These are phyloP conservation scores for Jordanella pulchra DNA, from an alignment of 2,797 vertebrate species.

Conservation along the genomic window DNA sequence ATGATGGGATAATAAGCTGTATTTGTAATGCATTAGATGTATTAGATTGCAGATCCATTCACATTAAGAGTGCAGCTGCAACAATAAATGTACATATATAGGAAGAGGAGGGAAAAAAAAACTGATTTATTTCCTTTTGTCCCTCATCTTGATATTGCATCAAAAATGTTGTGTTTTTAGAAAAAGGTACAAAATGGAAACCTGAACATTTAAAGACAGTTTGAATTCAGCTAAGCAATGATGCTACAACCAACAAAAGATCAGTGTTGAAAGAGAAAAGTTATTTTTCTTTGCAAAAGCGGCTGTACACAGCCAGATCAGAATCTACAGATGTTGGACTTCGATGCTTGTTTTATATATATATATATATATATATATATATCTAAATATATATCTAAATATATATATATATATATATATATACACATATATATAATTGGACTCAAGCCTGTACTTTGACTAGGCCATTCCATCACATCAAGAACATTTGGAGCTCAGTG, in stretches of 20 bases:
- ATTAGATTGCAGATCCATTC: constrained; percentile 48
- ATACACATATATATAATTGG: background rate
- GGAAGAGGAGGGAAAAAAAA: constrained; percentile 4
- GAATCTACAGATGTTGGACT: background rate
- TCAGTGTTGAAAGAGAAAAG: too few species aligned
- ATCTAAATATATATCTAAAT: too few species aligned
- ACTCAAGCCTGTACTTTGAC: background rate
- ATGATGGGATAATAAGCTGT: constrained; percentile 50
- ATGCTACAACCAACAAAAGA: background rate
- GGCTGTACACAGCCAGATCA: background rate
- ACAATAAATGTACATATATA: constrained; percentile 20
- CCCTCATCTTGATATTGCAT: constrained; percentile 12
- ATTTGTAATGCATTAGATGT: constrained; percentile 44
- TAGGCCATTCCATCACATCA: background rate
- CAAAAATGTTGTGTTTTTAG: constrained; percentile 26
- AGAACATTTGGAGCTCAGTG: background rate
- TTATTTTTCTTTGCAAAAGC: too few species aligned
- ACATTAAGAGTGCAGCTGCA: constrained; percentile 26
- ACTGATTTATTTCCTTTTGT: constrained; percentile 13
- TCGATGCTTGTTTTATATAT: background rate
- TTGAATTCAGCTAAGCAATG: background rate
- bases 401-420: too few species aligned
- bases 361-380: too few species aligned
- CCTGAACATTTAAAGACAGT: constrained; percentile 18
- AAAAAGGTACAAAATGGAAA: constrained; percentile 11